A percentile compares a stretch with the other conserved stretches of the same genome.
Conservation (phyloP, 2,797 vertebrate species). For the Pantherophis alleghaniensis region DNA sequence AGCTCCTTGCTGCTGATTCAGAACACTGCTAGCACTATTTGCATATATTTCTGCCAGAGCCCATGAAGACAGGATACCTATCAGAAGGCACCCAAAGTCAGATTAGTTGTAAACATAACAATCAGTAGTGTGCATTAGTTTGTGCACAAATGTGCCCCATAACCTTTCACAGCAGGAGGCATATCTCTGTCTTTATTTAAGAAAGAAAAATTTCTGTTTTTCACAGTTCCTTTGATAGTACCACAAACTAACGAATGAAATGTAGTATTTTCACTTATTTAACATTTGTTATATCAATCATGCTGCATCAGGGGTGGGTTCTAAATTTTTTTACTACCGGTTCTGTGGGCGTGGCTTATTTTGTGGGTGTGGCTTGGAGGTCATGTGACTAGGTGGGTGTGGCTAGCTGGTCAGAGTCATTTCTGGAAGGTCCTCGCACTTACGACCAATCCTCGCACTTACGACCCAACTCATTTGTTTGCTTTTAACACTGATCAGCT, state of each 20-base stretch:
- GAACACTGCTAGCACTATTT: background rate
- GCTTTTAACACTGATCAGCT: too few species aligned
- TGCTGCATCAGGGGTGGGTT: background rate
- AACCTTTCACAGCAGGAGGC: background rate
- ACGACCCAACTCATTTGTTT: too few species aligned
- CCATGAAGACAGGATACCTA: background rate
- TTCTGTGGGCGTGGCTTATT: too few species aligned
- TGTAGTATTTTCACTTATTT: background rate
- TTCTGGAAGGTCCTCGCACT: too few species aligned
- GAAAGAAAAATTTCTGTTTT: background rate
- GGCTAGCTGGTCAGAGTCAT: too few species aligned
- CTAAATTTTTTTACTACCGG: too few species aligned
- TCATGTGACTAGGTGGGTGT: too few species aligned
- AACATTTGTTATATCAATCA: too few species aligned
- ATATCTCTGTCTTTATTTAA: background rate
- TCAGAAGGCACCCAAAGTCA: background rate
- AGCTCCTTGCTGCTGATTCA: background rate
- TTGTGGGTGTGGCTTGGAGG: too few species aligned
- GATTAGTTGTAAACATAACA: background rate
- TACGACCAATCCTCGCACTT: too few species aligned
- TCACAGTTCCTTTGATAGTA: background rate
- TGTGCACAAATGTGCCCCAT: background rate
- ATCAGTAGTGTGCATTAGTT: background rate
- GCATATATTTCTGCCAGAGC: background rate
- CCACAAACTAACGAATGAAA: background rate